Conservation (phyloP, 2,797 vertebrate genomes). For the Cercopithecus mitis region DNA sequence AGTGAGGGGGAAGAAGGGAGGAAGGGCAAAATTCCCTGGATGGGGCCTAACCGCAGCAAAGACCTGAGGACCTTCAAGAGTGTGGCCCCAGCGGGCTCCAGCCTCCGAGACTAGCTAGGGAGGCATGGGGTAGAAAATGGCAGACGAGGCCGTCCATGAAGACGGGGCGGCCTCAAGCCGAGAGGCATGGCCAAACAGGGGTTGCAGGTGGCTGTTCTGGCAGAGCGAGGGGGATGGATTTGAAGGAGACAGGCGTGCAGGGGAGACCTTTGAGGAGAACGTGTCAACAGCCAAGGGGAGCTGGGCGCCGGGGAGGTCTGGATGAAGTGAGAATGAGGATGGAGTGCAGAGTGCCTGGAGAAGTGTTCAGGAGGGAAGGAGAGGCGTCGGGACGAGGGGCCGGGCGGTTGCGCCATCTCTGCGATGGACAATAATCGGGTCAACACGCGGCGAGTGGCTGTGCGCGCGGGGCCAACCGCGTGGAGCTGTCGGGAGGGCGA, state of each 20-base stretch:
- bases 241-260: neutral
- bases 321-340: neutral
- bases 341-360: neutral
- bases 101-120: neutral
- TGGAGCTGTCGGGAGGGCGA: neutral
- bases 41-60: neutral
- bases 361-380: neutral
- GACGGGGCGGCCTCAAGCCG: neutral
- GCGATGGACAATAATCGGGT: neutral
- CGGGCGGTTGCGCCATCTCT: neutral
- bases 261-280: neutral
- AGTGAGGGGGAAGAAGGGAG: neutral
- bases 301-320: neutral
- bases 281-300: neutral
- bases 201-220: neutral
- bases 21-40: neutral
- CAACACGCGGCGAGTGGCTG: neutral
- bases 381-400: neutral
- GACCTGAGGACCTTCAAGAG: neutral
- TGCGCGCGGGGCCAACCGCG: conserved; percentile 27
- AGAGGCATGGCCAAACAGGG: neutral
- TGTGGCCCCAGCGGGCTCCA: neutral
- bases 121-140: neutral
- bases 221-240: neutral
- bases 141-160: neutral